Conservation (phyloP, 2,888 invertebrate genomes). For the Sicus ferrugineus region DNA sequence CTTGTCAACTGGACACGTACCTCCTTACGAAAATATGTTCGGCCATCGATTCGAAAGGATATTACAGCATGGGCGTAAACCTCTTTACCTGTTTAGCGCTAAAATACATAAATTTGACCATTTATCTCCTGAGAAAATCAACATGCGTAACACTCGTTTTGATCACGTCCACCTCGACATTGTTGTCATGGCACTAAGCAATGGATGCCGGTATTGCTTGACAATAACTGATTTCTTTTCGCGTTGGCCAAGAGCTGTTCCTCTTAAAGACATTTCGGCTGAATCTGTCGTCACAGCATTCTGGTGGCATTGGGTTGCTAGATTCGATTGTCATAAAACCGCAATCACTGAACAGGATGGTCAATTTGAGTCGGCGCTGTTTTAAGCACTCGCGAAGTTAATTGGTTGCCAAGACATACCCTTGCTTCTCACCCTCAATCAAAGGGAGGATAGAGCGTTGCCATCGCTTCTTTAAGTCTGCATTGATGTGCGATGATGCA, state of each 20-base stretch:
- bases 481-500: conserved; percentile 46
- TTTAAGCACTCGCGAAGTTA: conserved; percentile 7
- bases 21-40: conserved; percentile 30
- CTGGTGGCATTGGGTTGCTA: conserved; percentile 15
- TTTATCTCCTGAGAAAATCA: conserved; percentile 11
- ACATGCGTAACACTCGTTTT: conserved; percentile 24
- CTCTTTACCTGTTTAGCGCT: conserved; percentile 22
- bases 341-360: conserved; percentile 29
- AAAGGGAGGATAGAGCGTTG: conserved; percentile 54
- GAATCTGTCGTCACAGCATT: conserved; percentile 13
- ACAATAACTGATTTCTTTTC: conserved; percentile 34
- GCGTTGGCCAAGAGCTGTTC: conserved; percentile 27
- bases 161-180: conserved; percentile 35
- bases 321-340: conserved; percentile 29
- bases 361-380: conserved; percentile 28
- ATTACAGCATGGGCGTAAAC: conserved; percentile 20
- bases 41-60: conserved; percentile 36
- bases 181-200: conserved; percentile 13
- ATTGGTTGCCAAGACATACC: conserved; percentile 18
- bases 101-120: conserved; percentile 31
- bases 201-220: conserved; percentile 21
- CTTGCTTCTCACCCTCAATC: conserved; percentile 53
- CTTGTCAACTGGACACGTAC: conserved; percentile 24
- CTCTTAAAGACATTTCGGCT: conserved; percentile 25
- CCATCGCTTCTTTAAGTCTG: conserved; percentile 47